Conservation (phyloP, 1,140 invertebrate species). For the Zaprionus davidi region DNA sequence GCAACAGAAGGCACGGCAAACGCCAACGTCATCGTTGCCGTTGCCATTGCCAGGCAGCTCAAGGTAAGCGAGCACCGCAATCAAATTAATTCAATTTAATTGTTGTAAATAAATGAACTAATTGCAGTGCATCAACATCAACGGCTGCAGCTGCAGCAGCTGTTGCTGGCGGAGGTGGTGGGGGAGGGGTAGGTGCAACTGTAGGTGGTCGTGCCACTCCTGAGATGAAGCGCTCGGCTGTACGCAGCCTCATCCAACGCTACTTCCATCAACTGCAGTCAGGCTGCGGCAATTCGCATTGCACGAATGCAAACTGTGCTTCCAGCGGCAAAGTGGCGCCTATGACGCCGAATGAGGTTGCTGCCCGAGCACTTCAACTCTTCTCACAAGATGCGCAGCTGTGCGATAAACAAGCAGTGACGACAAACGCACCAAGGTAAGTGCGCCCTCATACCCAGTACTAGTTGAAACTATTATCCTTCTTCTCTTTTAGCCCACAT, state of each 20-base stretch:
- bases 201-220: constrained; percentile 80
- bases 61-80: constrained; percentile 49
- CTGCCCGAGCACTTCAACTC: constrained; percentile 93
- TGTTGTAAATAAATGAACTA: constrained; percentile 5
- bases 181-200: neutral
- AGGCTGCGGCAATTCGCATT: constrained; percentile 94
- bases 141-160: constrained; percentile 35
- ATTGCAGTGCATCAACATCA: constrained; percentile 60
- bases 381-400: constrained; percentile 93
- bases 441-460: neutral
- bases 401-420: constrained; percentile 86
- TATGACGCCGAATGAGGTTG: constrained; percentile 94
- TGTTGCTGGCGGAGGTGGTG: constrained; percentile 1
- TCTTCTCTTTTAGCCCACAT: constrained; percentile 27
- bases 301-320: constrained; percentile 94
- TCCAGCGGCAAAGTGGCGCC: constrained; percentile 93
- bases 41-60: constrained; percentile 67
- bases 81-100: constrained; percentile 2
- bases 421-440: constrained; percentile 33
- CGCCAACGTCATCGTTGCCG: constrained; percentile 23
- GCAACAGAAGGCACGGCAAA: constrained; percentile 45
- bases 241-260: constrained; percentile 94
- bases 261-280: constrained; percentile 96
- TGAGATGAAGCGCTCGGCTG: constrained; percentile 94
- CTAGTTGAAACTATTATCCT: neutral